phyloP scores from a whole-genome alignment of 53 echinoderm and acorn worm genomes.

The Echinarachnius parma region DNA sequence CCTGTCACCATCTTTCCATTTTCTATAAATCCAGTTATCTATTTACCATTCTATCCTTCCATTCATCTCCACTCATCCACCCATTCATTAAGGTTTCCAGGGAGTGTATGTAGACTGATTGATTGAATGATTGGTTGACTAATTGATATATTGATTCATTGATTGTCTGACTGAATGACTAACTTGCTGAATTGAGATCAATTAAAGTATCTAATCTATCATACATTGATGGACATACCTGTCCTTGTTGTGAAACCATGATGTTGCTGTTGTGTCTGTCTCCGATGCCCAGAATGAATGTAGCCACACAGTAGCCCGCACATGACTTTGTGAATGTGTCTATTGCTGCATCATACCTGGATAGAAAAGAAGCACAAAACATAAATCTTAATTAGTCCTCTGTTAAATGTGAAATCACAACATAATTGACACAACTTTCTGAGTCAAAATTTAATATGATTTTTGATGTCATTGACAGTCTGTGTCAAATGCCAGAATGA shows the following conservation, averaged over 20 bases:
- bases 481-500: too few relatives aligned
- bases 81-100: too few relatives aligned
- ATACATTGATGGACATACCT: slow-evolving; percentile 69
- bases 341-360: slow-evolving; percentile 82
- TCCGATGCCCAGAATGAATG: slow-evolving; percentile 92
- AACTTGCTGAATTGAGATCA: too few relatives aligned
- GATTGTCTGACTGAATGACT: too few relatives aligned
- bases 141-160: too few relatives aligned
- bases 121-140: too few relatives aligned
- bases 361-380: slow-evolving; percentile 5
- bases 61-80: too few relatives aligned
- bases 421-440: background rate
- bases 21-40: too few relatives aligned
- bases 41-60: too few relatives aligned
- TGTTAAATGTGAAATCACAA: background rate
- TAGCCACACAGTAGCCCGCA: slow-evolving; percentile 97
- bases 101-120: too few relatives aligned
- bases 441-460: background rate
- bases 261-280: slow-evolving; percentile 94
- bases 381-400: background rate
- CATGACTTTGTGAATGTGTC: slow-evolving; percentile 93
- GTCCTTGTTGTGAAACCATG: slow-evolving; percentile 90
- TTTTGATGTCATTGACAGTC: background rate
- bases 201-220: too few relatives aligned
- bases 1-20: too few relatives aligned